Base-by-base conservation (phyloP, 2,888 invertebrate genomes). In the Hemithea aestivaria region DNA sequence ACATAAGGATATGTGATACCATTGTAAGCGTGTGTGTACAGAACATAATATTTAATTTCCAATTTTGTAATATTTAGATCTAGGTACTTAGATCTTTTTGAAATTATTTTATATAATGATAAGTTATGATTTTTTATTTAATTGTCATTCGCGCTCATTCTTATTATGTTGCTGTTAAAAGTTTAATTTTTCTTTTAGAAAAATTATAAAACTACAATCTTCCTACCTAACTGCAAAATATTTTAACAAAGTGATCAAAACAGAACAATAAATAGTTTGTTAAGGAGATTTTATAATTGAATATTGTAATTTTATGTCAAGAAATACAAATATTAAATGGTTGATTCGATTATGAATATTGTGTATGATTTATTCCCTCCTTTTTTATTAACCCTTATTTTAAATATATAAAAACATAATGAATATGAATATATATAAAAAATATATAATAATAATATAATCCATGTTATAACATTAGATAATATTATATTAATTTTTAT, bases 1-100 rank as follows among this genome's bases (percentile, higher is more conserved):
- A 62, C 72, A 57, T 83, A 84, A 85, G 82, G 79, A 79, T n/a
- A n/a, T 80, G 85, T 85, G 85, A 85, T 85, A 85, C 85, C 83
- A 84, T 82, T 78, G 82, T 76, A 70, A 70, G 67, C 66, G 62
- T 62, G 61, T 73, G 62, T 72, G 69, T 71, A 65, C n/a, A n/a
- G n/a, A n/a, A n/a, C n/a, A n/a, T 78, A 74, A 68, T 68, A 66
- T 62, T 53, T 54, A 59, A 66, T 65, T 64, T 64, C 56, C 63
- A 66, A 59, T 64, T 57, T 63, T 66, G 66, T 77, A 73, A 71
- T 74, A 71, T 61, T 56, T 66, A 68, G 66, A 62, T 64, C 61
- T n/a, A n/a, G n/a, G n/a, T 74, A 71, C 60, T 56, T 66, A 69
- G 67, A 62, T 64, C 60, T 67, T 74, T 73, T 62, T 71, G 61